Base-by-base conservation (phyloP, 2,888 invertebrate genomes). In the Drosophila lutescens region DNA sequence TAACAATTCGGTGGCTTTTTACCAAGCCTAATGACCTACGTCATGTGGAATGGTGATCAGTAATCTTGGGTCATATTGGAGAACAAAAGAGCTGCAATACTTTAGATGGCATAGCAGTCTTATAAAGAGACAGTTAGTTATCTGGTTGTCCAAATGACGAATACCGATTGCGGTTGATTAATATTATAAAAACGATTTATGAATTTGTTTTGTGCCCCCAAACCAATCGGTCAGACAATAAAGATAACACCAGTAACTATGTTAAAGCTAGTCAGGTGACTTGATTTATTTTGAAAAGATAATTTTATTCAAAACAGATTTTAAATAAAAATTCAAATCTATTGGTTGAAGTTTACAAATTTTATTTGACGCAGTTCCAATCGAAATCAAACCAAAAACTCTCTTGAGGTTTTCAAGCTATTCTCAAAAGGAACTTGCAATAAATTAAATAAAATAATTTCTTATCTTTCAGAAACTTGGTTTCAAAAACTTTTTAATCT, bases 161-260 rank as follows among this genome's bases (percentile, higher is more conserved):
- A 55, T 32, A 15, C 10, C 41, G 23, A 43, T 44, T 32, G 13
- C 34, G 23, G 15, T 68, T 82, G 82, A 85, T 85, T 82, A 74
- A 66, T 63, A 62, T 58, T 55, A 61, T 66, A 44, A 54, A 51
- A 69, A 73, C 30, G 41, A 49, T 53, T 61, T 80, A 79, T 84
- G 62, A 72, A 73, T 84, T 72, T 71, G 44, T 60, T 74, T 75
- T 59, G 20, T 63, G 66, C 40, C 44, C 44, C 30, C 54, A 51
- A 43, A 56, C 44, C 57, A 61, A 50, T 56, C 60, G 36, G 10
- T 12, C 26, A 17, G 60, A 36, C 63, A 34, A 30, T n/a, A n/a
- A 7, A 47, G 47, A 41, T 60, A 26, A 36, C 23, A 7, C 26
- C 26, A 30, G 30, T 10, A 6, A 9, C 12, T 20, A 4, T n/a